Conservation (phyloP, 2,113 vertebrate species). For the Myotis lucifugus region DNA sequence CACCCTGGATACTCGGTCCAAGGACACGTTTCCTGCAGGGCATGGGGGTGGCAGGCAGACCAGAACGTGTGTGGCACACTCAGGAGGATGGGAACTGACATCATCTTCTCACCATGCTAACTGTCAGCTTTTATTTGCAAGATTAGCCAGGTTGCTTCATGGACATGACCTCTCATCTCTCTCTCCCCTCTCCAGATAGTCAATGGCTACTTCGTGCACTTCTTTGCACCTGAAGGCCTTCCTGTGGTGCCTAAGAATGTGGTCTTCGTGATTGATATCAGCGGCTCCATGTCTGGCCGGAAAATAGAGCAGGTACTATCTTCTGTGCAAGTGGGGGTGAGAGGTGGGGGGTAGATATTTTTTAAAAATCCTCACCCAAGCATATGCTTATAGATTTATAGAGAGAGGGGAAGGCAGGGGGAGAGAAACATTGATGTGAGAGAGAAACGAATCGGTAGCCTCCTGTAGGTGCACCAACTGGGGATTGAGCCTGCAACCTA, state of each 20-base stretch:
- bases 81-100: neutral
- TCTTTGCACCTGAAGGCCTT: slow-evolving; percentile 93
- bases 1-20: neutral
- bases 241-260: slow-evolving; percentile 91
- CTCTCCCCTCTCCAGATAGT: slow-evolving; percentile 83
- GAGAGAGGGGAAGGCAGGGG: neutral
- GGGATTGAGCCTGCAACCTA: too few relatives aligned
- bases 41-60: neutral
- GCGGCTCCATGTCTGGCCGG: slow-evolving; percentile 91
- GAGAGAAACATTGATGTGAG: too few relatives aligned
- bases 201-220: slow-evolving; percentile 95
- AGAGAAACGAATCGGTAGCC: too few relatives aligned
- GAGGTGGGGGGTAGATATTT: fast-evolving
- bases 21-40: too few relatives aligned
- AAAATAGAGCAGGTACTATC: slow-evolving; percentile 90
- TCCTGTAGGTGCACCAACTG: too few relatives aligned
- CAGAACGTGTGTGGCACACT: neutral
- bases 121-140: neutral
- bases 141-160: neutral
- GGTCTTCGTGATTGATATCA: slow-evolving; percentile 93
- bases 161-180: neutral
- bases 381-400: neutral
- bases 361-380: neutral
- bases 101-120: neutral
- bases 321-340: fast-evolving